phyloP scores from a whole-genome alignment of 1,140 invertebrate genomes.

The Eufriesea mexicana region DNA sequence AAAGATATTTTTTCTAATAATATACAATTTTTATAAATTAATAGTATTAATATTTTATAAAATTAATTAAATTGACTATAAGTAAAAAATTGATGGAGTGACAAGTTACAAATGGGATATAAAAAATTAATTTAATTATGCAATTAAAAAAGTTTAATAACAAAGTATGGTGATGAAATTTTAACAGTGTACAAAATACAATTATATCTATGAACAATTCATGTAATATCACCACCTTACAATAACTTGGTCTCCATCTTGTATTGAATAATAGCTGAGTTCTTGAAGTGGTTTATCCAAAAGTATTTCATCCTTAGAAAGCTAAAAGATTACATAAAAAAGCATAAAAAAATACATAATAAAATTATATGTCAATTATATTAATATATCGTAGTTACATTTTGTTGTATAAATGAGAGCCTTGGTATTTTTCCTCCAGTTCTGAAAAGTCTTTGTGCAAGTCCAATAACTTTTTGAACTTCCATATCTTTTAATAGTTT shows the following conservation, averaged over 20 bases:
- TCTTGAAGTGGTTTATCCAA: constrained; percentile 92
- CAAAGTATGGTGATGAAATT: constrained; percentile 76
- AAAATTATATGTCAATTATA: constrained; percentile 78
- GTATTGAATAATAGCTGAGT: constrained; percentile 91
- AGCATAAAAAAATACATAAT: constrained; percentile 82
- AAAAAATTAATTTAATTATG: constrained; percentile 47
- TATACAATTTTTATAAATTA: constrained; percentile 26
- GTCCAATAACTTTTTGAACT: constrained; percentile 90
- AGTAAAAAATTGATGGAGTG: background rate
- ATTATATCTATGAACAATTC: constrained; percentile 56
- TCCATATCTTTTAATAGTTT: constrained; percentile 90
- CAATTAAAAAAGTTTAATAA: constrained; percentile 81
- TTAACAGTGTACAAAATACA: constrained; percentile 79
- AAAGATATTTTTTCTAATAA: constrained; percentile 28
- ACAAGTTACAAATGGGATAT: constrained; percentile 13
- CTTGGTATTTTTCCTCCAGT: constrained; percentile 81
- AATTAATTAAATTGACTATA: background rate
- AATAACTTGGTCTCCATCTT: constrained; percentile 90
- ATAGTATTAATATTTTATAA: constrained; percentile 1
- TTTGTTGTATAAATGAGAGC: constrained; percentile 82
- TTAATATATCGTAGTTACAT: constrained; percentile 78
- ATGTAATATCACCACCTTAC: constrained; percentile 85
- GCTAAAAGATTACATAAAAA: constrained; percentile 82
- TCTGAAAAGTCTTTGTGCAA: constrained; percentile 88
- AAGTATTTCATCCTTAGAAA: constrained; percentile 87